These are phyloP conservation scores for Megatriorchis doriae DNA, from an alignment of 2,113 vertebrate genomes.

Conservation along the genomic window DNA sequence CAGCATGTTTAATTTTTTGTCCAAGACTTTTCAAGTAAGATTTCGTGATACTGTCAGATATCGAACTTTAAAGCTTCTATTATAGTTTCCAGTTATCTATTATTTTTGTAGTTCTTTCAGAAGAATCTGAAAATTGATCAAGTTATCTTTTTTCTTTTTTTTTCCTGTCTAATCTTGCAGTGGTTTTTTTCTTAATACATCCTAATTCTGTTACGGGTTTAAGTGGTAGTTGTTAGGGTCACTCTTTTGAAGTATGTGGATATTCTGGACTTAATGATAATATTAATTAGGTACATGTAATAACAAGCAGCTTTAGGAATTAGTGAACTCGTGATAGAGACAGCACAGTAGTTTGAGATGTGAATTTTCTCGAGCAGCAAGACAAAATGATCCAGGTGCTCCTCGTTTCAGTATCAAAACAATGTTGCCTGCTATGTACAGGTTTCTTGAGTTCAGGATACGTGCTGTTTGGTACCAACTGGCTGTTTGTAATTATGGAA, in stretches of 20 bases:
- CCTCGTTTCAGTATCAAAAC: neutral
- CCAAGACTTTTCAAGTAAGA: slow-evolving; percentile 40
- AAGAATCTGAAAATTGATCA: slow-evolving; percentile 42
- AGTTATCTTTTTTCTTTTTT: neutral
- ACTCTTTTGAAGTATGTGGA: slow-evolving; percentile 10
- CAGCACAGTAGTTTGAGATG: neutral
- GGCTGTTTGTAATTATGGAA: neutral
- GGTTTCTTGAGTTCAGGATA: neutral
- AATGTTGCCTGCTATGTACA: fast-evolving
- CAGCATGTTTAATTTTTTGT: slow-evolving; percentile 21
- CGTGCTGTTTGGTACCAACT: fast-evolving
- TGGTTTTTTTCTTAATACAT: neutral
- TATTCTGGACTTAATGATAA: slow-evolving; percentile 36
- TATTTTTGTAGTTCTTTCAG: slow-evolving; percentile 50
- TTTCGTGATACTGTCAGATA: slow-evolving; percentile 47
- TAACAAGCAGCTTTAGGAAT: slow-evolving; percentile 36
- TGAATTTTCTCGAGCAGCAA: neutral
- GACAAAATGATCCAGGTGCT: neutral
- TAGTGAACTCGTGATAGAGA: neutral
- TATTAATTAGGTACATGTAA: slow-evolving; percentile 34
- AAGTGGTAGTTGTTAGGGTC: slow-evolving; percentile 28
- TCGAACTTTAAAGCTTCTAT: slow-evolving; percentile 36
- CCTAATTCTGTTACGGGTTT: slow-evolving; percentile 5
- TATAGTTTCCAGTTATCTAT: slow-evolving; percentile 29
- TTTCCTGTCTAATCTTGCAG: neutral